These are phyloP conservation scores for Coranthus polyacanthus DNA, from an alignment of 2,797 vertebrate species.

Conservation along the genomic window DNA sequence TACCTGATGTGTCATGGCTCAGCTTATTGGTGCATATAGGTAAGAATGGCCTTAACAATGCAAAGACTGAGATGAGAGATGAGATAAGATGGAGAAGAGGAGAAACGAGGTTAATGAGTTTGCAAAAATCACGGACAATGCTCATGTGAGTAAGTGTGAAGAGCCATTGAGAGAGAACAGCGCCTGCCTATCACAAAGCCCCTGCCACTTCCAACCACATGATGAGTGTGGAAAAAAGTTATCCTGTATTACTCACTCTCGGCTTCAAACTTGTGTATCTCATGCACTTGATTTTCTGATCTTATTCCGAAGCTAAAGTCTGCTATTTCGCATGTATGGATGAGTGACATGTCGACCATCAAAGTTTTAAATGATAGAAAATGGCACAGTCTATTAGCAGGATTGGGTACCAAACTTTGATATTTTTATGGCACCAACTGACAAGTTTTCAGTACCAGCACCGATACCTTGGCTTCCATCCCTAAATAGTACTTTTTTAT, in stretches of 20 bases:
- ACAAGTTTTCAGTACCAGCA: no score
- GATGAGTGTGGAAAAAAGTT: constrained; percentile 45
- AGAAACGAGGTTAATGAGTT: constrained; percentile 21
- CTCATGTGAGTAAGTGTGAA: constrained; percentile 38
- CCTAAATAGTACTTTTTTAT: no score
- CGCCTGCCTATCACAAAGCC: constrained; percentile 40
- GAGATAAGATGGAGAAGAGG: constrained; percentile 17
- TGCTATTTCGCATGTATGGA: no score
- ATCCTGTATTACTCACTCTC: constrained; percentile 18
- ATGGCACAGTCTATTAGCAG: no score
- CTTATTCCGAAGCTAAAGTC: background rate
- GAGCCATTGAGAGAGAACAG: constrained; percentile 42
- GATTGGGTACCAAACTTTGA: no score
- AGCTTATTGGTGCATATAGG: no score
- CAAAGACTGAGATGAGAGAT: constrained; percentile 36
- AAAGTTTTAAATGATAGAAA: no score
- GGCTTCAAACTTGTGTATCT: constrained; percentile 12
- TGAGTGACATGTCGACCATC: no score
- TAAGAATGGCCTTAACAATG: background rate
- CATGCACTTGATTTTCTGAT: constrained; percentile 13
- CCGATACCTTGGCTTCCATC: no score
- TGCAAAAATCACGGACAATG: constrained; percentile 14
- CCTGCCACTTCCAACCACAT: constrained; percentile 44
- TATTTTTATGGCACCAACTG: no score
- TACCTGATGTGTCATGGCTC: constrained; percentile 4